phyloP scores from a whole-genome alignment of 2,888 invertebrate genomes.

The Cryptocephalus moraei region DNA sequence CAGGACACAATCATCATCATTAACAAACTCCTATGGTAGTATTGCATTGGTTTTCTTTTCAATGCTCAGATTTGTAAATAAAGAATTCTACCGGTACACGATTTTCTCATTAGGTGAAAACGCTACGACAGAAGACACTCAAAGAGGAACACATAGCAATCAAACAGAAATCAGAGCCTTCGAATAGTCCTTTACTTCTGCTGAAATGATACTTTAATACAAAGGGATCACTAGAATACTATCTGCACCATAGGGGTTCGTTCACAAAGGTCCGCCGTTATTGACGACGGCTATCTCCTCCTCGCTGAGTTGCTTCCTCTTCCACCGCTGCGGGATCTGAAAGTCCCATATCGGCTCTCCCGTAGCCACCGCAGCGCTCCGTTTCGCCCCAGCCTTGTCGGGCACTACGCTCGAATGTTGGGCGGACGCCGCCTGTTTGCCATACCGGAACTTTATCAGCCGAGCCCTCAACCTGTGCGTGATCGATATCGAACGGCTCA shows the following conservation, averaged over 20 bases:
- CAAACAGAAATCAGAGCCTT: not conserved
- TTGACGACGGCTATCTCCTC: slow-evolving; percentile 36
- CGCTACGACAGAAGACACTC: too few species aligned
- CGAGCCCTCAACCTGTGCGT: slow-evolving; percentile 23
- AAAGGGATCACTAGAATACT: not conserved
- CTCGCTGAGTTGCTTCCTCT: slow-evolving; percentile 27
- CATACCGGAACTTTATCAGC: slow-evolving; percentile 34
- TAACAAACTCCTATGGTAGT: not conserved
- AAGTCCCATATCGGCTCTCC: slow-evolving; percentile 31
- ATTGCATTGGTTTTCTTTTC: not conserved
- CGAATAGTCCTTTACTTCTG: too few species aligned
- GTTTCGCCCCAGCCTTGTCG: too few species aligned
- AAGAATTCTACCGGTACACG: not conserved
- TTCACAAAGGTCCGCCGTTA: slow-evolving; percentile 30
- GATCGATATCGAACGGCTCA: slow-evolving; percentile 21
- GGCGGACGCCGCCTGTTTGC: slow-evolving; percentile 12
- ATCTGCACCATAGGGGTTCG: not conserved
- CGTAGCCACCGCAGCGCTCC: not conserved
- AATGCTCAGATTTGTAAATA: not conserved
- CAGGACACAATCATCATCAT: slow-evolving; percentile 20
- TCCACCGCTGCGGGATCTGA: slow-evolving; percentile 32
- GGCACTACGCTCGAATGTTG: not conserved
- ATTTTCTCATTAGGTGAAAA: not conserved
- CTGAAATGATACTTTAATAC: too few species aligned
- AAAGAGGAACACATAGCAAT: not conserved